These are phyloP conservation scores for Parotia lawesii DNA, from an alignment of 2,113 vertebrate genomes.

Conservation along the genomic window DNA sequence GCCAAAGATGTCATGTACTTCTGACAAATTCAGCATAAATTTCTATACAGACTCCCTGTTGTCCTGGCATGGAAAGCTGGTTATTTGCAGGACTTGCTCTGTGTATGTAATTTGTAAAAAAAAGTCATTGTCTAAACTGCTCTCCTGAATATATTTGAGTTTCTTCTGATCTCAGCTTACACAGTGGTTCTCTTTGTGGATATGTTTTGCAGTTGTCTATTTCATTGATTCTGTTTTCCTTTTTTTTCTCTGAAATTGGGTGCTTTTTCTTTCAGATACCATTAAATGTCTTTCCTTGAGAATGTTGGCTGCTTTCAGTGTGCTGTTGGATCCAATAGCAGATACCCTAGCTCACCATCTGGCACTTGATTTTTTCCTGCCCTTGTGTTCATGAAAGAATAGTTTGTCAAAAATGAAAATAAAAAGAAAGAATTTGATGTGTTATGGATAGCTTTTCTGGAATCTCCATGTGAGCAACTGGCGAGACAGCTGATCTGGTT, in stretches of 20 bases:
- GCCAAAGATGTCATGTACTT: not conserved
- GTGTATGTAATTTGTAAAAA: not conserved
- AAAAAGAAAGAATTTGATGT: slow-evolving; percentile 21
- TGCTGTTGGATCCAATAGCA: not conserved
- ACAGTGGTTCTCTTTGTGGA: not conserved
- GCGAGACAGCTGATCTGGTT: not conserved
- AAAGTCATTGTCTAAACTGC: not conserved
- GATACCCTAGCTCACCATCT: slow-evolving; percentile 40
- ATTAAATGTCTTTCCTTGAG: slow-evolving; percentile 22
- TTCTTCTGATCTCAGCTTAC: not conserved
- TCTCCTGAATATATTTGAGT: not conserved
- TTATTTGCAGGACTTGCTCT: not conserved
- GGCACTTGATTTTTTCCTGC: slow-evolving; percentile 43
- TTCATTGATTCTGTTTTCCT: not conserved
- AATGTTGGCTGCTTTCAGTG: slow-evolving; percentile 10
- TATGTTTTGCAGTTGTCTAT: not conserved
- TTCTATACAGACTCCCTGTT: not conserved
- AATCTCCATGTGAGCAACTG: slow-evolving; percentile 1
- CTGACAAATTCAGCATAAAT: not conserved
- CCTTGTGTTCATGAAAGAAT: slow-evolving; percentile 32
- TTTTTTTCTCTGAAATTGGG: not conserved
- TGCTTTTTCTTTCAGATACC: slow-evolving; percentile 18
- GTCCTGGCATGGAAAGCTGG: not conserved
- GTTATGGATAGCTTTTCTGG: slow-evolving; percentile 15
- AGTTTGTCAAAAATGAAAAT: slow-evolving; percentile 38